phyloP scores from a whole-genome alignment of 2,797 vertebrate genomes.

The Rhinogobio ventralis region DNA sequence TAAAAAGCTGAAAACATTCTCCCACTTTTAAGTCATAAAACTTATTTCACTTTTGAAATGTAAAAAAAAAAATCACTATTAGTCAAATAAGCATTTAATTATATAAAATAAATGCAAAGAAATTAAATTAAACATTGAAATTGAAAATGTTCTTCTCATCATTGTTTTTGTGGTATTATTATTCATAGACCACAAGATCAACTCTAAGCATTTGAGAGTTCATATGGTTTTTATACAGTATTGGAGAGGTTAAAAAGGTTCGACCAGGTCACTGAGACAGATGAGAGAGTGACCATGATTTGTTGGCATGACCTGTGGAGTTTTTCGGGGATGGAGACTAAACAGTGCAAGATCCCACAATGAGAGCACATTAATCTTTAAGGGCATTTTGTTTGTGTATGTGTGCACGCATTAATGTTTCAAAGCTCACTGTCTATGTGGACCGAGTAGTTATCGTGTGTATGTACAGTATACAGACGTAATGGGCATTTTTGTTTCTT shows the following conservation, averaged over 20 bases:
- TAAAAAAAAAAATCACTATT: too few relatives aligned
- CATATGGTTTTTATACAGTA: neutral
- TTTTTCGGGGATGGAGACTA: conserved; percentile 33
- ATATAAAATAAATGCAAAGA: too few relatives aligned
- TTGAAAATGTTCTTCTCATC: neutral
- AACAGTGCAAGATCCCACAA: conserved; percentile 29
- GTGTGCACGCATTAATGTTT: conserved; percentile 42
- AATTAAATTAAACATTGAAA: neutral
- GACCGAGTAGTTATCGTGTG: neutral
- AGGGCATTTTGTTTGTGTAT: conserved; percentile 30
- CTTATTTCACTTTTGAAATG: neutral
- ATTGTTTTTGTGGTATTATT: neutral
- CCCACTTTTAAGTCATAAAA: neutral
- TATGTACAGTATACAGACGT: neutral
- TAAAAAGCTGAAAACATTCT: neutral
- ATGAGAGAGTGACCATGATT: conserved; percentile 26
- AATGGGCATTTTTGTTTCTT: neutral
- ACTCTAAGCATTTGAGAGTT: neutral
- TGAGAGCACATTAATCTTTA: conserved; percentile 52
- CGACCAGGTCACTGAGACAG: neutral
- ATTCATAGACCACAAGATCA: neutral
- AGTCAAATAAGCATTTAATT: too few relatives aligned
- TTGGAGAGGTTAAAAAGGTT: neutral
- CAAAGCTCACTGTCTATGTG: conserved; percentile 17
- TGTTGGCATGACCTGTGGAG: conserved; percentile 25